Base-by-base conservation (phyloP, 2,113 vertebrate species). In the Stegostoma tigrinum region DNA sequence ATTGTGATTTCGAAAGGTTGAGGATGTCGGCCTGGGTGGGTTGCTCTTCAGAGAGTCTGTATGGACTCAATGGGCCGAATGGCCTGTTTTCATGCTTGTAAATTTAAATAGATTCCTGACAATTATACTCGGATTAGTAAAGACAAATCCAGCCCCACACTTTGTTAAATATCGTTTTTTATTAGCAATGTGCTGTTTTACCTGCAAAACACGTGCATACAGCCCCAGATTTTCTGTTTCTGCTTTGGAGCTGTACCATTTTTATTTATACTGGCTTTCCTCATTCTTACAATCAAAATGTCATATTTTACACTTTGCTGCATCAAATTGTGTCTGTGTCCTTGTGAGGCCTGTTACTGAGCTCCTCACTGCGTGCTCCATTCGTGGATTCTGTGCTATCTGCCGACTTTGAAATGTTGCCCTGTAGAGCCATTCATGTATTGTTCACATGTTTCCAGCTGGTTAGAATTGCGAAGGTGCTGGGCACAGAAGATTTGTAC, bases 401-500 rank as follows among this genome's bases (percentile, higher is more conserved):
- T 80, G 12, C 78, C 38, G n/a, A 78, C n/a, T 80, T 38, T 19
- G 5, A 80, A 80, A 38, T 80, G n/a, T 4, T 80, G 78, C 15
- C 30, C 78, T 42, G 12, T 80, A 17, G 3, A 80, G n/a, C 78
- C 78, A 38, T 38, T 80, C 15, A 80, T 80, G 3, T 80, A 38
- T 23, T 83, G 38, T 83, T 83, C 0, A 0, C 34, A 52, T 30
- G 0, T 52, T 95, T n/a, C 2, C 95, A 98, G 98, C 96, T 98
- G 86, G 98, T 98, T 96, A 97, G 98, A 97, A 98, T 98, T 96
- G 98, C 98, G 0, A 98, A 98, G 80, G 98, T 98, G 78, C 97
- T 98, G 96, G 98, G 98, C 8, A 98, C 98, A 0, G 98, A 98
- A 96, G 98, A 98, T 95, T 97, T 98, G 42, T 98, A 98, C 1